Conservation (phyloP, 2,888 invertebrate species). For the Aphodius sticticus region DNA sequence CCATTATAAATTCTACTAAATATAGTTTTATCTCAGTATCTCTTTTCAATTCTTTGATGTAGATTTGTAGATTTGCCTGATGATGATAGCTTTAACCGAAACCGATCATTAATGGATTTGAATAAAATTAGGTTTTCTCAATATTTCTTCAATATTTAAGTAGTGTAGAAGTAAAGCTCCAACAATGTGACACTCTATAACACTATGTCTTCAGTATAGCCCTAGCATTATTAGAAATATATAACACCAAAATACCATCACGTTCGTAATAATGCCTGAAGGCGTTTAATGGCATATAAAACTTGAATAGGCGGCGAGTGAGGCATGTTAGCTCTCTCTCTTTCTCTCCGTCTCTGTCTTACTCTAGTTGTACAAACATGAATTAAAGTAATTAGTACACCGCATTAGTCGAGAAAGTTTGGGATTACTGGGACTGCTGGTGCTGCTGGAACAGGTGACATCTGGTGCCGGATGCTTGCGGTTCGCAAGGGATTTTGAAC, state of each 20-base stretch:
- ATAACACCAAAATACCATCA: neutral
- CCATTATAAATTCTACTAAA: too few species aligned
- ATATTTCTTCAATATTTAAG: too few species aligned
- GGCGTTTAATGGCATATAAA: neutral
- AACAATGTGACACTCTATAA: too few species aligned
- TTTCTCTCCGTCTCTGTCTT: neutral
- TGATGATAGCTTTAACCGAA: too few species aligned
- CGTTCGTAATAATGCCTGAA: neutral
- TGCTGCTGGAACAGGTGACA: neutral
- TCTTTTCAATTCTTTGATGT: too few species aligned
- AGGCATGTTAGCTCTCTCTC: neutral
- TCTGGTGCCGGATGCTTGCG: neutral
- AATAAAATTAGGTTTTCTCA: too few species aligned
- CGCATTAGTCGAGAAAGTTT: conserved; percentile 21
- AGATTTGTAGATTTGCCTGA: too few species aligned
- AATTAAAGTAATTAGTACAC: conserved; percentile 25
- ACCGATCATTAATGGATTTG: too few species aligned
- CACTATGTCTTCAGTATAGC: too few species aligned
- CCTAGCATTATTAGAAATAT: too few species aligned
- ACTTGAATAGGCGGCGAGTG: neutral
- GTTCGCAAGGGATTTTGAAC: neutral
- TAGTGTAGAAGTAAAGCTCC: too few species aligned
- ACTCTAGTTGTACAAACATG: neutral
- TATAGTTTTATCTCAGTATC: too few species aligned
- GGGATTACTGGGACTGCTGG: neutral